These are phyloP conservation scores for Aphelinus atriplicis DNA, from an alignment of 1,140 invertebrate genomes.

Conservation along the genomic window DNA sequence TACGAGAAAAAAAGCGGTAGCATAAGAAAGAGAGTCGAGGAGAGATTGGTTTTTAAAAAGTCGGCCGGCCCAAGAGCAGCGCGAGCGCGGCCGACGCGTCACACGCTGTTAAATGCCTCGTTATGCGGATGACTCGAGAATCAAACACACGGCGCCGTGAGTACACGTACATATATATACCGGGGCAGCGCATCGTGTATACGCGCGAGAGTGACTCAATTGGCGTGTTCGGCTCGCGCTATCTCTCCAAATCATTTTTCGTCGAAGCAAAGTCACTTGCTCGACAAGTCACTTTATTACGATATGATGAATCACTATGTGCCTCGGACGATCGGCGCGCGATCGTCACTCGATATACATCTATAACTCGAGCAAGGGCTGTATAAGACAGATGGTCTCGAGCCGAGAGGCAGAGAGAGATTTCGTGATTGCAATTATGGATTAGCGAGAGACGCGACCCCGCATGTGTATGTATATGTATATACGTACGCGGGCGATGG, in stretches of 20 bases:
- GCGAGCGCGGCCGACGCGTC: neutral
- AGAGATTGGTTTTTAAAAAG: too few relatives aligned
- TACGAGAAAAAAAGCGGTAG: neutral
- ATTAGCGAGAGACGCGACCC: slow-evolving; percentile 2
- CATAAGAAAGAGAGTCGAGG: too few relatives aligned
- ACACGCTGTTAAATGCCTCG: neutral
- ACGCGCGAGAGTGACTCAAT: slow-evolving; percentile 17
- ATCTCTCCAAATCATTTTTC: slow-evolving; percentile 35
- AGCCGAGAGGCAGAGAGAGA: neutral
- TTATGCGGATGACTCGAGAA: neutral
- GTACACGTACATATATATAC: neutral
- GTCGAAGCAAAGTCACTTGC: slow-evolving; percentile 9
- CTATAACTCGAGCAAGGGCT: neutral
- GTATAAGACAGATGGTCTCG: slow-evolving; percentile 1
- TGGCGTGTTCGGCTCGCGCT: slow-evolving; percentile 3
- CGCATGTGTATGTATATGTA: neutral
- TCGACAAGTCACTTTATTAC: slow-evolving; percentile 22
- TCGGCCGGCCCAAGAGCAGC: too few relatives aligned
- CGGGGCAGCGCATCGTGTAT: too few relatives aligned
- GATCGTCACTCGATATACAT: neutral
- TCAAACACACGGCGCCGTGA: neutral
- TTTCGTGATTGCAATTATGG: slow-evolving; percentile 18
- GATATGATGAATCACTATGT: slow-evolving; percentile 16
- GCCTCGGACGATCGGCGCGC: neutral
- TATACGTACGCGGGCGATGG: neutral